Percentiles rank a stretch among this genome's conserved stretches.
Conservation (phyloP, 2,113 vertebrate species). For the Enhydra lutris region DNA sequence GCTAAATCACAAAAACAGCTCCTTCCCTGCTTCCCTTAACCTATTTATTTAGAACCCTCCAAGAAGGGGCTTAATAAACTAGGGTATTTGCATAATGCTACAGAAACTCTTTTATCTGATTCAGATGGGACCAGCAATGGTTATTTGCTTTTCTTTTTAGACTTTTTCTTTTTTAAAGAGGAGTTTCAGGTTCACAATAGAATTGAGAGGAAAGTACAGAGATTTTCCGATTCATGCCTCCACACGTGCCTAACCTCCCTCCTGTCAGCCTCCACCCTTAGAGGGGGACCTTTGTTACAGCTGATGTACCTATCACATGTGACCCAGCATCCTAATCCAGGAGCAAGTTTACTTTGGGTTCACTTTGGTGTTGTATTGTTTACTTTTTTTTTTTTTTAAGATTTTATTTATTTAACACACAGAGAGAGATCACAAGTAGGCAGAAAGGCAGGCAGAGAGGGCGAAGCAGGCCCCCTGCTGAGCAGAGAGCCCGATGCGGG, state of each 20-base stretch:
- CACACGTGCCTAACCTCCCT: neutral
- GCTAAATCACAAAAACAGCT: neutral
- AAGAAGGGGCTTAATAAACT: neutral
- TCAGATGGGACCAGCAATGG: neutral
- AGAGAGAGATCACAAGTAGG: no score
- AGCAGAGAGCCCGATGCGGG: no score
- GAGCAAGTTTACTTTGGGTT: neutral
- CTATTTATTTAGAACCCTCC: neutral
- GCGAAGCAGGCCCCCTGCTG: no score
- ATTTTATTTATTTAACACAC: no score
- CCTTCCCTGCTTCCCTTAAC: neutral
- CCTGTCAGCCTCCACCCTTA: neutral
- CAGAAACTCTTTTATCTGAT: neutral
- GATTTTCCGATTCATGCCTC: neutral
- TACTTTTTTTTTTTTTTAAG: neutral
- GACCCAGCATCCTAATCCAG: neutral
- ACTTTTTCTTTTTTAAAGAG: neutral
- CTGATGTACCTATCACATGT: neutral
- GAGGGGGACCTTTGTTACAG: neutral
- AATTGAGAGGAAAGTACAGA: neutral
- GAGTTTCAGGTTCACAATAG: neutral
- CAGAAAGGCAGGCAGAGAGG: no score
- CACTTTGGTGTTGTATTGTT: neutral
- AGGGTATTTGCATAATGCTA: neutral
- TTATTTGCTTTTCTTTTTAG: neutral